phyloP scores from a whole-genome alignment of 2,113 vertebrate species.

The Cheilinus undulatus region DNA sequence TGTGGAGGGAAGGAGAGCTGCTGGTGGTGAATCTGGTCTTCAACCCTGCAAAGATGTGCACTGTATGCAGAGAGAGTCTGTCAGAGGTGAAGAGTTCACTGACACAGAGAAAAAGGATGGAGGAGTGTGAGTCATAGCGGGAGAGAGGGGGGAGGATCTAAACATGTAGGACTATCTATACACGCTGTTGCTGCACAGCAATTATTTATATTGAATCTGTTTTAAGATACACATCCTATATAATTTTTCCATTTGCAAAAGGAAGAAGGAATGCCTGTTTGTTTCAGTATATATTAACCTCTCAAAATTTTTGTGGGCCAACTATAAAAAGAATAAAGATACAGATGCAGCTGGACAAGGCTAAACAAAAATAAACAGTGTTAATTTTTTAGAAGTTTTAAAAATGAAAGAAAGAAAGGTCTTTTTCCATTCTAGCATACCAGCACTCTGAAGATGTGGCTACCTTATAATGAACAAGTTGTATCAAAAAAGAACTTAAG shows the following conservation, averaged over 20 bases:
- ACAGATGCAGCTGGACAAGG: no score
- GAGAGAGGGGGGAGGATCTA: background rate
- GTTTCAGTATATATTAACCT: no score
- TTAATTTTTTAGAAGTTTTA: no score
- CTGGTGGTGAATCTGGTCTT: slow-evolving; percentile 4
- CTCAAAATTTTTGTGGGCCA: no score
- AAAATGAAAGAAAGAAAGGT: no score
- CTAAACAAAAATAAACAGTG: no score
- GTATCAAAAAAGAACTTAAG: no score
- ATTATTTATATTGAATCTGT: background rate
- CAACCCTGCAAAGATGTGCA: slow-evolving; percentile 10
- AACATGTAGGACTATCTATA: background rate
- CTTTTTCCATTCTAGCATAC: no score
- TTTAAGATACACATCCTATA: background rate
- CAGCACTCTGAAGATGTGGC: no score
- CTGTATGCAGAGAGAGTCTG: slow-evolving; percentile 5
- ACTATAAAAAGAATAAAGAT: no score
- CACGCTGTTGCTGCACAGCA: background rate
- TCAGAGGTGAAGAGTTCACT: slow-evolving; percentile 25
- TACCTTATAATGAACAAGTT: no score
- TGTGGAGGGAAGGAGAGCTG: background rate
- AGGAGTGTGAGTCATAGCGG: background rate
- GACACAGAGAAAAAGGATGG: background rate
- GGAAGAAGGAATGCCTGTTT: background rate
- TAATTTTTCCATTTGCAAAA: background rate